Percentiles rank a stretch among this genome's conserved stretches.
Conservation (phyloP, 1,140 invertebrate species). For the Rhyacophila brunnea region DNA sequence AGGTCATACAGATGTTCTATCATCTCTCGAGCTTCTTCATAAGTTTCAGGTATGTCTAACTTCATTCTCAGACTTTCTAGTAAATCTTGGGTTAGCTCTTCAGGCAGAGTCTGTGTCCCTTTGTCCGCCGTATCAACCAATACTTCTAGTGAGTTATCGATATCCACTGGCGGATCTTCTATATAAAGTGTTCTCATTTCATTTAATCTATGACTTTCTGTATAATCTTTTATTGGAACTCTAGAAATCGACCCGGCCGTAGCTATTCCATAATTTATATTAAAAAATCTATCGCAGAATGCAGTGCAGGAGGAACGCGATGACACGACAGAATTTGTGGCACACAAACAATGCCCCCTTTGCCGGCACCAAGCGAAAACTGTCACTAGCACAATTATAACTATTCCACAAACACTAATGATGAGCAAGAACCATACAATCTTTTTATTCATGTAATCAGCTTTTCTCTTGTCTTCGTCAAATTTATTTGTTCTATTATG, state of each 20-base stretch:
- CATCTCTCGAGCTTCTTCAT: conserved; percentile 71
- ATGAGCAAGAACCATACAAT: conserved; percentile 39
- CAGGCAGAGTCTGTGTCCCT: conserved; percentile 69
- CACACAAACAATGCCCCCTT: conserved; percentile 20
- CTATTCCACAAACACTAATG: not conserved
- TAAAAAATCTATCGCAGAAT: conserved; percentile 35
- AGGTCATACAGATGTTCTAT: conserved; percentile 77
- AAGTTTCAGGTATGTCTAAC: conserved; percentile 70
- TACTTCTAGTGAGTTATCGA: conserved; percentile 40
- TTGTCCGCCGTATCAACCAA: conserved; percentile 62
- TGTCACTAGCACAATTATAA: conserved; percentile 9
- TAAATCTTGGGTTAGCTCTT: conserved; percentile 72
- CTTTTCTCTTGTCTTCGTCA: conserved; percentile 30
- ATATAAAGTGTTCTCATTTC: conserved; percentile 48
- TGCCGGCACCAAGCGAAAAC: conserved; percentile 14
- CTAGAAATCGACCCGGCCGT: conserved; percentile 61
- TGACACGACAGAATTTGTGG: conserved; percentile 25
- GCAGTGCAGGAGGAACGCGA: conserved; percentile 25
- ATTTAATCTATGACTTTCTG: conserved; percentile 57
- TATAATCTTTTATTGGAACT: conserved; percentile 64
- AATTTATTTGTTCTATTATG: conserved; percentile 44
- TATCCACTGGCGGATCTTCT: conserved; percentile 46
- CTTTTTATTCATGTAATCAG: conserved; percentile 20
- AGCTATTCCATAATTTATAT: conserved; percentile 41
- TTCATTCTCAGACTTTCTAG: conserved; percentile 66